Base-by-base conservation (phyloP, 2,113 vertebrate genomes). In the Cichladusa arquata region DNA sequence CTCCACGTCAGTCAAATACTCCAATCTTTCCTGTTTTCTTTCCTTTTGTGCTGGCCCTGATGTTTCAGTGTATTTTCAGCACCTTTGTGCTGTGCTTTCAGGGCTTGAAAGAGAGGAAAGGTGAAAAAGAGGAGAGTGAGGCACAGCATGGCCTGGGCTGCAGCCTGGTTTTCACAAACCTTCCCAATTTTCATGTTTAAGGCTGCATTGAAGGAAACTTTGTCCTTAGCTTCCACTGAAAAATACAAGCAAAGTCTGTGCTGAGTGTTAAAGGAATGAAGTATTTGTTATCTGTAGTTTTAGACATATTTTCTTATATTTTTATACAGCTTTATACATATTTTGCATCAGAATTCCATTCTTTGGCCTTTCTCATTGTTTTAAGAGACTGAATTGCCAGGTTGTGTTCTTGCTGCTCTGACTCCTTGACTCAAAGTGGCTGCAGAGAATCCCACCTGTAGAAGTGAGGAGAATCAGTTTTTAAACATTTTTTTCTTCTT, bases 1-100 rank as follows among this genome's bases (percentile, higher is more conserved):
- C 64, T 92, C 93, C 95, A 74, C 58, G 36, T 67, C 86, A 89
- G 72, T 61, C 93, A 96, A 86, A 96, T 61, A 53, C 91, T 91
- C 65, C 69, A 72, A 83, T 92, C 54, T 95, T 89, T 54, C 61
- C 72, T 77, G 51, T 83, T 81, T 83, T 94, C 81, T 95, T 74
- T 88, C 95, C 92, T 73, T 71, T 48, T 60, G 42, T 62, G 23
- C 53, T 78, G 33, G 74, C 82, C 90, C 24, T 67, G 89, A 12
- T 77, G 57, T 40, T 81, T 66, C 20, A 8, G n/a, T 1, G 1
- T 38, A 5, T 87, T 91, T 91, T 53, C 74, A 56, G 66, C 47
- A 36, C 14, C 11, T 60, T 72, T 77, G 17, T 51, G 34, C 22
- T 1, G 44, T 13, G 66, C 28, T 72, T 73, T 70, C 2, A 16